Evolutionary conservation across 2,797 vertebrate species (phyloP).

Genomic region (Pseudochirops cupreus): DNA sequence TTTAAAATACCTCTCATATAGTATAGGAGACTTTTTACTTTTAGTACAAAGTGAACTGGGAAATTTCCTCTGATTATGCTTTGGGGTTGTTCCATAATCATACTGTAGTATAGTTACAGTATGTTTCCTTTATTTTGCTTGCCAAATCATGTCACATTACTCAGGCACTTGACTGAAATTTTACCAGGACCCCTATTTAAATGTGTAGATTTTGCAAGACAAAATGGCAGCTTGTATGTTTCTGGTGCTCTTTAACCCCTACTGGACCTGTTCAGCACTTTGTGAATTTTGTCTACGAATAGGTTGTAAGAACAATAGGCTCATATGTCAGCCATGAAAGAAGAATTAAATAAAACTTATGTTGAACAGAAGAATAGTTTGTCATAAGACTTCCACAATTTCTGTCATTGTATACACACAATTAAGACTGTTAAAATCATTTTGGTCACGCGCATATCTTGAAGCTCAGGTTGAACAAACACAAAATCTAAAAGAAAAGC

Average conservation of each 20-base stretch:
- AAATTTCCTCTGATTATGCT: conserved; percentile 68
- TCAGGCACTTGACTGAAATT: conserved; percentile 69
- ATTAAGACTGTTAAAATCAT: conserved; percentile 74
- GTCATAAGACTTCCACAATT: conserved; percentile 75
- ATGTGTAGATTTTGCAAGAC: conserved; percentile 65
- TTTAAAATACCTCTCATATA: conserved; percentile 40
- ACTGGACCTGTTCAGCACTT: conserved; percentile 68
- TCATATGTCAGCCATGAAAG: conserved; percentile 79
- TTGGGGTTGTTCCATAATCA: conserved; percentile 55
- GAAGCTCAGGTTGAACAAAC: conserved; percentile 71
- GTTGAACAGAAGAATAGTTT: conserved; percentile 70
- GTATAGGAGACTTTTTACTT: conserved; percentile 21
- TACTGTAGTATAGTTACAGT: conserved; percentile 27
- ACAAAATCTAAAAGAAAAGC: conserved; percentile 70
- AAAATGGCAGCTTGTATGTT: conserved; percentile 56
- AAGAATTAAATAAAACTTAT: conserved; percentile 72
- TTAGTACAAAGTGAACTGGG: conserved; percentile 43
- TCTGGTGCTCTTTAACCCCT: conserved; percentile 72
- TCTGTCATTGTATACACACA: conserved; percentile 64
- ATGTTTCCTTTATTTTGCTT: conserved; percentile 63
- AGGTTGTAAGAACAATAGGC: conserved; percentile 70
- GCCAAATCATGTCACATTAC: conserved; percentile 62
- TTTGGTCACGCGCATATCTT: conserved; percentile 72
- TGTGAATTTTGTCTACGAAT: conserved; percentile 61
- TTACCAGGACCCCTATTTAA: conserved; percentile 68